A percentile compares a stretch with the other conserved stretches of the same genome.
These are phyloP conservation scores for Neria commutata DNA, from an alignment of 2,888 invertebrate genomes.

Conservation along the genomic window DNA sequence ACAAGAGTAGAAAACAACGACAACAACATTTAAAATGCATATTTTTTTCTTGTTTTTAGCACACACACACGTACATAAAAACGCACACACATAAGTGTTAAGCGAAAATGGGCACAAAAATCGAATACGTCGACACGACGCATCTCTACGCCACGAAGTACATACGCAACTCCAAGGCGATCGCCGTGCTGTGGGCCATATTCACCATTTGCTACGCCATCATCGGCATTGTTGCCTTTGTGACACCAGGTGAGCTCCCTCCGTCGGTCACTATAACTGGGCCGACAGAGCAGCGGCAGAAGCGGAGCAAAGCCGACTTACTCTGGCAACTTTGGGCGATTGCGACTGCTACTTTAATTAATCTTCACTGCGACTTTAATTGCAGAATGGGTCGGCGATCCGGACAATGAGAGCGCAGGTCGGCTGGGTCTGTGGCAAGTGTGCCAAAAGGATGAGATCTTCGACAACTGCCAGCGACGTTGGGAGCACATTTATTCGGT, in stretches of 20 bases:
- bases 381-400: conserved; percentile 82
- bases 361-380: conserved; percentile 8
- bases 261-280: conserved; percentile 12
- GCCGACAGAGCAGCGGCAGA: no score
- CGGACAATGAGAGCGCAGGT: conserved; percentile 84
- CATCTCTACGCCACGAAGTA: conserved; percentile 91
- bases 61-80: neutral
- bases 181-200: conserved; percentile 96
- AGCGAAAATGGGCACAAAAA: conserved; percentile 80
- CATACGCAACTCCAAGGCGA: conserved; percentile 90
- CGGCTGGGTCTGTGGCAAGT: conserved; percentile 92
- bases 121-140: conserved; percentile 89
- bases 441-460: conserved; percentile 78
- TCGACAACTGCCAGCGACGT: conserved; percentile 83
- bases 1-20: neutral
- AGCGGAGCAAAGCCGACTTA: no score
- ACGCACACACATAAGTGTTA: neutral
- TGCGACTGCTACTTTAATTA: neutral
- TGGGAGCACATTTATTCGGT: conserved; percentile 83
- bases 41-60: neutral
- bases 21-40: neutral
- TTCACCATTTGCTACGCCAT: conserved; percentile 97
- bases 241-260: conserved; percentile 73
- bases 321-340: no score
- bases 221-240: conserved; percentile 91